phyloP scores from a whole-genome alignment of 2,797 vertebrate species.

The Pachyuromys duprasi region DNA sequence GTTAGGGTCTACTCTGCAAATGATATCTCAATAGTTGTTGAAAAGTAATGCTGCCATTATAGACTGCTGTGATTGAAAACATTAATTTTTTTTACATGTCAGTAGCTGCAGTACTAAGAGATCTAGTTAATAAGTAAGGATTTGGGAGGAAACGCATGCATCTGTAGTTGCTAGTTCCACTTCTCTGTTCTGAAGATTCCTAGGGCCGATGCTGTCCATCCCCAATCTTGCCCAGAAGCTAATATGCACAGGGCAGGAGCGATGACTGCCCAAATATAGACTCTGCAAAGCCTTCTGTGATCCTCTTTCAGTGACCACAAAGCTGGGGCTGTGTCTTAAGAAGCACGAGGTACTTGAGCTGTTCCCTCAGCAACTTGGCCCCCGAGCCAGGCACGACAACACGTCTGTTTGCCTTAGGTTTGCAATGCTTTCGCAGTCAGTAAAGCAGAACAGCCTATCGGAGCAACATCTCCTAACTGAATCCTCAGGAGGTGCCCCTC shows the following conservation, averaged over 20 bases:
- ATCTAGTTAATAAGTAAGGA: neutral
- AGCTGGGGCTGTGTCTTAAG: neutral
- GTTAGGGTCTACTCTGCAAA: neutral
- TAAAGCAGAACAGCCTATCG: neutral
- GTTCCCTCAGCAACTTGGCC: neutral
- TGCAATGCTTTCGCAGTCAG: neutral
- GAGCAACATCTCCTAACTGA: neutral
- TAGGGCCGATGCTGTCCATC: neutral
- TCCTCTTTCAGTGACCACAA: neutral
- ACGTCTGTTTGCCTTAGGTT: conserved; percentile 9
- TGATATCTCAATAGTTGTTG: neutral
- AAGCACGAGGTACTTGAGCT: neutral
- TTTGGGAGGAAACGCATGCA: neutral
- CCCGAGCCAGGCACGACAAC: neutral
- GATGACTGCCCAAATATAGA: neutral
- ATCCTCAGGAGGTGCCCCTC: neutral
- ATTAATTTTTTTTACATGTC: neutral
- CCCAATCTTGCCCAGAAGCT: neutral
- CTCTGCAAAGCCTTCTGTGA: neutral
- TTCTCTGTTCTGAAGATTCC: neutral
- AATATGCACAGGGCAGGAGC: neutral
- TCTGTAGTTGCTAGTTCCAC: neutral
- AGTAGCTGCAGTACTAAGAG: neutral
- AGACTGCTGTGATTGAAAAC: neutral
- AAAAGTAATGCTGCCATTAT: neutral